phyloP scores from a whole-genome alignment of 2,888 invertebrate species.

The Noctua pronuba region DNA sequence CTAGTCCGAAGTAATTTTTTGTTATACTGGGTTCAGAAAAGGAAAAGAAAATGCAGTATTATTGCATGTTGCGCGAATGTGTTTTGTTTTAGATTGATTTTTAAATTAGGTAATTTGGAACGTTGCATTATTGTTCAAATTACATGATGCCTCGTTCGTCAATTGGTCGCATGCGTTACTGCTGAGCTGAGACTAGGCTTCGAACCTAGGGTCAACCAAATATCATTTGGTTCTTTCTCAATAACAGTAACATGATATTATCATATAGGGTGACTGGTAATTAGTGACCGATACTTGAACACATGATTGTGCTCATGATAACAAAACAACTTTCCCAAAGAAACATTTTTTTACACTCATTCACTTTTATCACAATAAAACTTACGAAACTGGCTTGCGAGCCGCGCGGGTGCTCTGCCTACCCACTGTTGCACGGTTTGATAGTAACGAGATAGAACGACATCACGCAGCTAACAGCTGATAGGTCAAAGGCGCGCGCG shows the following conservation, averaged over 20 bases:
- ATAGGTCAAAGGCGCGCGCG: no score
- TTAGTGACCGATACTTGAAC: no score
- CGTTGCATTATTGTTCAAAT: constrained; percentile 5
- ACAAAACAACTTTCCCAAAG: no score
- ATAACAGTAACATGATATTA: neutral
- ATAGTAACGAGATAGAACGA: no score
- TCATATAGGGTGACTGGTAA: no score
- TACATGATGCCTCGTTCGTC: neutral
- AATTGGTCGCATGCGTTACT: neutral
- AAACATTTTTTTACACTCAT: no score
- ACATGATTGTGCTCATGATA: no score
- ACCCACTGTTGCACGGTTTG: no score
- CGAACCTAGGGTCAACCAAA: neutral
- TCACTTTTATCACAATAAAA: no score
- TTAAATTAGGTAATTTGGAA: constrained; percentile 22
- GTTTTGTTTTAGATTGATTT: constrained; percentile 43
- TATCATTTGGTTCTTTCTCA: neutral
- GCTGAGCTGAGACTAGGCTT: neutral
- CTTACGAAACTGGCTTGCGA: no score
- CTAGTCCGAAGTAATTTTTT: constrained; percentile 54
- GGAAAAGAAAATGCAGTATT: constrained; percentile 46
- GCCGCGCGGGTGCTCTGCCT: no score
- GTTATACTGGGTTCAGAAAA: constrained; percentile 27
- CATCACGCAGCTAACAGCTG: no score
- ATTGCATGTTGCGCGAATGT: constrained; percentile 44